A percentile compares a stretch with the other conserved stretches of the same genome.
phyloP scores from a whole-genome alignment of 2,797 vertebrate species.

The Tokudaia muenninki region DNA sequence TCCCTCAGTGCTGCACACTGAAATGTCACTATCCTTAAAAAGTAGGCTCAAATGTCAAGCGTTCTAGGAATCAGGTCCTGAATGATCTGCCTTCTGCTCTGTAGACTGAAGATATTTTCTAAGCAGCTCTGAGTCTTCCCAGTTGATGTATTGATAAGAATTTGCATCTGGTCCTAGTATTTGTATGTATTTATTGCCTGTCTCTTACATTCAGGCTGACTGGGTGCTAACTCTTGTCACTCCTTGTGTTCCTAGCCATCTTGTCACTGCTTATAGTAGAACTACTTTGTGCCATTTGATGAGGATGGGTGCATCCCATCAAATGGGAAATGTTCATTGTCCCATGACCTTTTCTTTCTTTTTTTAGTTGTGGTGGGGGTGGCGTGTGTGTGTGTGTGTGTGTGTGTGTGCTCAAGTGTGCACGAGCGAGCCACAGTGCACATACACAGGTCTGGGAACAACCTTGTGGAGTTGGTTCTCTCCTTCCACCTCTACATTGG shows the following conservation, averaged over 20 bases:
- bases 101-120: background rate
- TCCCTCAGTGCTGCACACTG: fast-evolving
- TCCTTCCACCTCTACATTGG: background rate
- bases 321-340: background rate
- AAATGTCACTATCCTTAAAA: background rate
- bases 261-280: background rate
- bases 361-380: background rate
- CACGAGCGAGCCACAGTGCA: background rate
- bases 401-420: too few species aligned
- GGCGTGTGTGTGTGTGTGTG: fast-evolving
- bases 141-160: background rate
- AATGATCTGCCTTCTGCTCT: background rate
- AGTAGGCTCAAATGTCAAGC: background rate
- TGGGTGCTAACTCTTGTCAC: too few species aligned
- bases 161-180: background rate
- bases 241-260: background rate
- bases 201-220: background rate
- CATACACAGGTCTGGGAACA: background rate
- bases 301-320: too few species aligned
- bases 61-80: background rate
- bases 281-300: background rate
- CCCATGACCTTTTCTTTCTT: background rate
- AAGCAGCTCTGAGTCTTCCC: fast-evolving
- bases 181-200: too few species aligned
- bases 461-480: background rate